Base-by-base conservation (phyloP, 2,797 vertebrate species). In the Melanotaenia nigrans region DNA sequence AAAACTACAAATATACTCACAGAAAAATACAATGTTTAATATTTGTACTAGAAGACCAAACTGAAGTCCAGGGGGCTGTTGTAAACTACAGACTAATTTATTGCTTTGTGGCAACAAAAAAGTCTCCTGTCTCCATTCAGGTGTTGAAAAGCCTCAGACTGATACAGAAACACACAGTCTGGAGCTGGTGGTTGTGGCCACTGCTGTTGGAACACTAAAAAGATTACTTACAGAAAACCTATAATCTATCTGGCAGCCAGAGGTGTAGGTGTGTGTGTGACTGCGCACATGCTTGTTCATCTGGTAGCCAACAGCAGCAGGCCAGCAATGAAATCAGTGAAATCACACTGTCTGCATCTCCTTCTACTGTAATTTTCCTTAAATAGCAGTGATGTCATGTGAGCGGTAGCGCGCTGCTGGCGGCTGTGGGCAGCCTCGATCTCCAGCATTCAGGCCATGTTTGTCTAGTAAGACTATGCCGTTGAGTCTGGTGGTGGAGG, bases 371-470 rank as follows among this genome's bases (percentile, higher is more conserved):
- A 85, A 90, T 91, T 92, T 87, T 68, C 90, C 77, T 76, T 58
- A 87, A 93, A 94, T 90, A 93, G 81, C 86, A 72, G 72, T 94
- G 92, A 94, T 91, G 92, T 94, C 89, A 92, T 92, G 79, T 81
- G 66, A 84, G 82, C 78, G 62, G 90, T 74, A 77, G 74, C 69
- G 45, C 53, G 65, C 83, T 77, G 71, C 76, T 77, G 84, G 85
- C 73, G 82, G 84, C 83, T 80, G 88, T 72, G 79, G 88, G 81
- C 77, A 81, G 81, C 83, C 55, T 51, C 28, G 53, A 42, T 63
- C 86, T 58, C 22, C 65, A 22, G 62, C 47, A 70, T 73, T 75
- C 85, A 72, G 75, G 73, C 78, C 30, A 1, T 89, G 89, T 92
- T 92, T 91, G 87, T 91, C 62, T 88, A 81, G 85, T 83, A 90